Evolutionary conservation across 2,797 vertebrate species (phyloP).

Genomic region (Schizothorax lantsangensis): DNA sequence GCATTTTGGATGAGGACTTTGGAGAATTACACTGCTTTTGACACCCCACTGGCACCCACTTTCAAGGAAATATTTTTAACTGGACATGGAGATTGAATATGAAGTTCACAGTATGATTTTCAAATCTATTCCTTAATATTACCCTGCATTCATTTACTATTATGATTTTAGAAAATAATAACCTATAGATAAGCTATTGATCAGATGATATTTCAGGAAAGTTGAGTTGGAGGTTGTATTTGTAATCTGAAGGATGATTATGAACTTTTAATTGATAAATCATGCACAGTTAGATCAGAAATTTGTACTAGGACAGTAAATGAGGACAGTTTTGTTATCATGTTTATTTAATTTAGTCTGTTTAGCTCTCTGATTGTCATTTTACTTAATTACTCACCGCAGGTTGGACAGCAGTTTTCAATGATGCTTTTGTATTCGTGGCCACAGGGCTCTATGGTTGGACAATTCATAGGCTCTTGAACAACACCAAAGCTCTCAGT

Average conservation of each 20-base stretch:
- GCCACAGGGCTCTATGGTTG: conserved; percentile 68
- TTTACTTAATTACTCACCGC: conserved; percentile 70
- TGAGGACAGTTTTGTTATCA: neutral
- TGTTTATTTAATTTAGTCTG: neutral
- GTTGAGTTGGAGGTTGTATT: neutral
- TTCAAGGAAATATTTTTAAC: neutral
- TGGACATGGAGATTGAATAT: neutral
- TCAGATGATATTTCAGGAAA: neutral
- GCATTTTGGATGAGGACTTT: neutral
- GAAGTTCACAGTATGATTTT: neutral
- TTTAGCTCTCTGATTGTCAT: neutral
- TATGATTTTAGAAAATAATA: neutral
- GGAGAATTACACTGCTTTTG: neutral
- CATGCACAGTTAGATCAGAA: neutral
- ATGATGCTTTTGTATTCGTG: conserved; percentile 64
- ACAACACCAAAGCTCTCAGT: conserved; percentile 58
- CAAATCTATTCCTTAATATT: neutral
- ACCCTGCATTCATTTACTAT: neutral
- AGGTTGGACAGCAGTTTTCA: conserved; percentile 80
- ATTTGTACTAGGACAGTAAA: neutral
- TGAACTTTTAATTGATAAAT: neutral
- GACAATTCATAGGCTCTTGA: conserved; percentile 74
- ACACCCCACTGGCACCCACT: neutral
- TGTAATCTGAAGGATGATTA: neutral
- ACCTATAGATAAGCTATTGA: neutral